Conservation (phyloP, 2,888 invertebrate genomes). For the Phortica magna region DNA sequence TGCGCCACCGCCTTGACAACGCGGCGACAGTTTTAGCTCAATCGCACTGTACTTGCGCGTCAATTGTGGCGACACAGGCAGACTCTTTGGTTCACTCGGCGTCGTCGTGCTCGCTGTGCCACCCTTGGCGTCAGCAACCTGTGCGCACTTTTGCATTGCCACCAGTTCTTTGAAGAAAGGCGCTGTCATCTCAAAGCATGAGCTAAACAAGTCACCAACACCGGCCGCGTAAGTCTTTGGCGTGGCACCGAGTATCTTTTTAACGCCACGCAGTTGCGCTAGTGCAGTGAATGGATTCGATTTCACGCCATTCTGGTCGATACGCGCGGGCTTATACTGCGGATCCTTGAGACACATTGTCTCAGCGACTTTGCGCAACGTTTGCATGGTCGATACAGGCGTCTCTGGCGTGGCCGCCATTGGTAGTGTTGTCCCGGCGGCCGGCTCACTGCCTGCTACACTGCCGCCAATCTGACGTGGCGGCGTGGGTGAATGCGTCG, state of each 20-base stretch:
- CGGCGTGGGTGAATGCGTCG: conserved; percentile 74
- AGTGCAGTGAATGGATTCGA: conserved; percentile 87
- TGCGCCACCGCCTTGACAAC: conserved; percentile 49
- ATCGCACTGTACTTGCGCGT: conserved; percentile 76
- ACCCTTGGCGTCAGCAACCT: conserved; percentile 31
- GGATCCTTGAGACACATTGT: conserved; percentile 92
- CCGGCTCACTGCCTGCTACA: not conserved
- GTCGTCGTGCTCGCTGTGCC: conserved; percentile 19
- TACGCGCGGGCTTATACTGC: conserved; percentile 83
- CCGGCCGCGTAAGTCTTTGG: conserved; percentile 79
- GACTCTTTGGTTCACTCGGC: conserved; percentile 78
- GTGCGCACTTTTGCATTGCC: conserved; percentile 66
- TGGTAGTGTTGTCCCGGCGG: not conserved
- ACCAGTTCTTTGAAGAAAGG: conserved; percentile 80
- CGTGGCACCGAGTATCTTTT: conserved; percentile 87
- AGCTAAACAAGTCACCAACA: conserved; percentile 83
- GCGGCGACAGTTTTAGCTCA: conserved; percentile 70
- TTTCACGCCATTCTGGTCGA: conserved; percentile 77
- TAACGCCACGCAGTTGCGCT: conserved; percentile 88
- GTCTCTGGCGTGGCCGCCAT: conserved; percentile 40
- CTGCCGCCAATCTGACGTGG: conserved; percentile 63
- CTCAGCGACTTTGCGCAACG: conserved; percentile 86
- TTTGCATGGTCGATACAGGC: conserved; percentile 77
- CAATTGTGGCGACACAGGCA: conserved; percentile 80
- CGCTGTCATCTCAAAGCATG: conserved; percentile 87